Conservation (phyloP, 2,888 invertebrate genomes). For the Epistrophella euchroma region DNA sequence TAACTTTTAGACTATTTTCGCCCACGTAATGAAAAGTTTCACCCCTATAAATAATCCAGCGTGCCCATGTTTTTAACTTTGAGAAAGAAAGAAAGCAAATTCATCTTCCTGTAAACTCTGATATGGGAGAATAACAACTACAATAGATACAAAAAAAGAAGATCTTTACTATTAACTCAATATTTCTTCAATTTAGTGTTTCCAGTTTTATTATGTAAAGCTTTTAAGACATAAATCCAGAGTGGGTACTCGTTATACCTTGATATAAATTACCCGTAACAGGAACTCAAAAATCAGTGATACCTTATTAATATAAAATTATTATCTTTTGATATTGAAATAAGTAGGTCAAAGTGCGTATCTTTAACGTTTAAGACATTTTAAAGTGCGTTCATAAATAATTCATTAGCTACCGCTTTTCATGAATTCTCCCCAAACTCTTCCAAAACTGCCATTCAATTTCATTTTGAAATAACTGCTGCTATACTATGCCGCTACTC, state of each 20-base stretch:
- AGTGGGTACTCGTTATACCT: not conserved
- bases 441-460: conserved; percentile 8
- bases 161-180: not conserved
- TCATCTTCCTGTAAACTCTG: too few species aligned
- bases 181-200: not conserved
- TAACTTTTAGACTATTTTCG: too few species aligned
- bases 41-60: too few species aligned
- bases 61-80: too few species aligned
- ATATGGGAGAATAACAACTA: too few species aligned
- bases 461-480: conserved; percentile 4
- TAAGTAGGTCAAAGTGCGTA: conserved; percentile 14
- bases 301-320: conserved; percentile 10
- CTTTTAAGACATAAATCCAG: conserved; percentile 17
- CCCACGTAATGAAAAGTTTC: too few species aligned
- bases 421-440: conserved; percentile 3
- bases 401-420: conserved; percentile 16
- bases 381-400: conserved; percentile 27
- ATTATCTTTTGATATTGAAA: conserved; percentile 19
- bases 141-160: not conserved
- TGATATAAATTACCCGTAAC: not conserved
- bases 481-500: not conserved
- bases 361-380: conserved; percentile 21
- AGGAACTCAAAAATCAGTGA: conserved; percentile 3
- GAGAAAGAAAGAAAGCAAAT: too few species aligned
- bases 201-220: conserved; percentile 13